Base-by-base conservation (phyloP, 2,797 vertebrate genomes). In the Anguilla pacifica region DNA sequence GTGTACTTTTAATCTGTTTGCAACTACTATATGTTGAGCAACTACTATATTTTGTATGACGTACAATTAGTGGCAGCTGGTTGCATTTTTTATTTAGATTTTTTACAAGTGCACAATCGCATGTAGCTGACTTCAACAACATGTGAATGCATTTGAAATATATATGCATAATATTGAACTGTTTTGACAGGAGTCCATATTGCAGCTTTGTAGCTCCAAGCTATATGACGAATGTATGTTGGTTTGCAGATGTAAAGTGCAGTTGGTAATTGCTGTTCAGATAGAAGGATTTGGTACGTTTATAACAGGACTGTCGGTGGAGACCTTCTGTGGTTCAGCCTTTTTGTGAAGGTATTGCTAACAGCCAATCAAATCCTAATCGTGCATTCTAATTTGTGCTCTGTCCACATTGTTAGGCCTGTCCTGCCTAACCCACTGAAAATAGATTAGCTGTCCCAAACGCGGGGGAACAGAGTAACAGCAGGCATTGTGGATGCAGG, bases 401-500 rank as follows among this genome's bases (percentile, higher is more conserved):
- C 10, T 7, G 39, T 81, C 39, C 17, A 81, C 39, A 51, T 51
- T 82, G 35, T 77, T 46, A 25, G 43, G 25, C 79, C 46, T 49
- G 46, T 51, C 79, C 43, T 25, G 39, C 1, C 17, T 82, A 25
- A 51, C 79, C 72, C 79, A 51, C 79, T 82, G 43, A n/a, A 82
- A 82, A 82, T 82, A 82, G 79, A 82, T 82, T 82, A 46, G 79
- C 79, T 82, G 43, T 82, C 79, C 25, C 79, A 51, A 51, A 82
- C 9, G 46, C 43, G 17, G 46, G 19, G 79, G 43, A 43, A 43
- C 6, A 77, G 3, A 77, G 28, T 77, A 43, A 10, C 79, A 7
- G 79, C 39, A 2, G n/a, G 11, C 79, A 49, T 82, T 82, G 43
- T 49, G 79, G 46, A 49, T 82, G 43, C 43, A 49, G 79, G 43